A percentile compares a stretch with the other conserved stretches of the same genome.
These are phyloP conservation scores for Gasteruption jaculator DNA, from an alignment of 2,888 invertebrate species.

Conservation along the genomic window DNA sequence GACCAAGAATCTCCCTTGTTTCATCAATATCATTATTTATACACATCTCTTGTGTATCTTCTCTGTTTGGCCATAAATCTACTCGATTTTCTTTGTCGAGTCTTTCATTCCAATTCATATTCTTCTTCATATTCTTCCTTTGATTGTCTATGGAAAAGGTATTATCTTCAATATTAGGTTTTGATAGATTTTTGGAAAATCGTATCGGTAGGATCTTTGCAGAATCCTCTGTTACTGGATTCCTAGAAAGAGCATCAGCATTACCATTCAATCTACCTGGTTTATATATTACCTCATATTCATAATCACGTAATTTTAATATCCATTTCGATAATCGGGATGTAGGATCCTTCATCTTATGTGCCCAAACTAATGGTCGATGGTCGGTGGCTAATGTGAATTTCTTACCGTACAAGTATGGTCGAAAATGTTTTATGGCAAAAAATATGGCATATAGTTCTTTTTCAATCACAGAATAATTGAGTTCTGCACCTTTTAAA, in stretches of 20 bases:
- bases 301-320: neutral
- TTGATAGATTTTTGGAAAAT: too few relatives aligned
- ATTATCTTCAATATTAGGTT: too few relatives aligned
- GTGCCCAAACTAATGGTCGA: neutral
- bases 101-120: too few relatives aligned
- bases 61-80: too few relatives aligned
- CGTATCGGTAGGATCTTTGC: too few relatives aligned
- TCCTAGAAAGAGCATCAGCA: neutral
- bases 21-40: too few relatives aligned
- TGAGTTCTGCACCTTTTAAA: neutral
- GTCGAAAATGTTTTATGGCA: neutral
- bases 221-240: too few relatives aligned
- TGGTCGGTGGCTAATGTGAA: constrained; percentile 3
- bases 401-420: neutral
- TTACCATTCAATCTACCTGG: neutral
- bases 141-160: too few relatives aligned
- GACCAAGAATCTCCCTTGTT: too few relatives aligned
- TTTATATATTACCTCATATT: constrained; percentile 1
- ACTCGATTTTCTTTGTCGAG: too few relatives aligned
- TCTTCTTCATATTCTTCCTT: too few relatives aligned
- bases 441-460: constrained; percentile 1
- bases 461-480: constrained; percentile 1
- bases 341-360: constrained; percentile 3
- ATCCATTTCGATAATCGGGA: neutral
- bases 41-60: too few relatives aligned